Conservation (phyloP, 2,888 invertebrate genomes). For the Rhimphoctona megacephalus region DNA sequence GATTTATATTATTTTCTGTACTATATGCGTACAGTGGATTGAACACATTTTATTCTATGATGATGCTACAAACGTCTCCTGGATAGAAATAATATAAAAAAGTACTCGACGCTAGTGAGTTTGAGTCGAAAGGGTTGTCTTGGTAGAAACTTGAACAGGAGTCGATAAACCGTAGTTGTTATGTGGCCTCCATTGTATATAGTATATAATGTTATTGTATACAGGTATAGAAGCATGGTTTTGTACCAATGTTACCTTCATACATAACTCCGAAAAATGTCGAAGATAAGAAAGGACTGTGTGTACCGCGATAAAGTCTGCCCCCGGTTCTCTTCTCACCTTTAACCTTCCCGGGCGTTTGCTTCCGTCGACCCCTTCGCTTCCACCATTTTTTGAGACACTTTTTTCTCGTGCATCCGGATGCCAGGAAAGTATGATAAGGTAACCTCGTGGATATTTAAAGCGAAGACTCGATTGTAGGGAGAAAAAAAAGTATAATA, state of each 20-base stretch:
- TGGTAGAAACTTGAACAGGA: slow-evolving; percentile 38
- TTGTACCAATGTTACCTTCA: slow-evolving; percentile 17
- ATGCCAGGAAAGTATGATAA: slow-evolving; percentile 56
- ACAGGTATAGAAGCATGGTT: slow-evolving; percentile 17
- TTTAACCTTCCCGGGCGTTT: slow-evolving; percentile 25
- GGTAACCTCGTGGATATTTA: slow-evolving; percentile 43
- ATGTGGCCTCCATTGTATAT: slow-evolving; percentile 4
- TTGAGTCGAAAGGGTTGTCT: slow-evolving; percentile 16
- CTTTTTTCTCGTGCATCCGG: slow-evolving; percentile 57
- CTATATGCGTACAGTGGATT: background rate
- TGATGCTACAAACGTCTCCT: background rate
- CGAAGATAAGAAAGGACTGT: slow-evolving; percentile 65
- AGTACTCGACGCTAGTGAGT: background rate
- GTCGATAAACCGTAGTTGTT: slow-evolving; percentile 54
- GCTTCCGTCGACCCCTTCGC: slow-evolving; percentile 30
- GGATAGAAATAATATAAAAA: background rate
- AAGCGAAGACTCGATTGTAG: slow-evolving; percentile 52
- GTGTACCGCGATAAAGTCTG: slow-evolving; percentile 59
- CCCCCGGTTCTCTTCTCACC: slow-evolving; percentile 34
- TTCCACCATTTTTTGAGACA: slow-evolving; percentile 43
- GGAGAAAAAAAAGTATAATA: background rate
- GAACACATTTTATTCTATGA: background rate
- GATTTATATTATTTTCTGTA: background rate
- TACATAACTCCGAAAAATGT: slow-evolving; percentile 62
- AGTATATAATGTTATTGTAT: background rate